These are phyloP conservation scores for Lepidocyrtinus sp. DNA, from an alignment of 2,888 invertebrate genomes.

Conservation along the genomic window DNA sequence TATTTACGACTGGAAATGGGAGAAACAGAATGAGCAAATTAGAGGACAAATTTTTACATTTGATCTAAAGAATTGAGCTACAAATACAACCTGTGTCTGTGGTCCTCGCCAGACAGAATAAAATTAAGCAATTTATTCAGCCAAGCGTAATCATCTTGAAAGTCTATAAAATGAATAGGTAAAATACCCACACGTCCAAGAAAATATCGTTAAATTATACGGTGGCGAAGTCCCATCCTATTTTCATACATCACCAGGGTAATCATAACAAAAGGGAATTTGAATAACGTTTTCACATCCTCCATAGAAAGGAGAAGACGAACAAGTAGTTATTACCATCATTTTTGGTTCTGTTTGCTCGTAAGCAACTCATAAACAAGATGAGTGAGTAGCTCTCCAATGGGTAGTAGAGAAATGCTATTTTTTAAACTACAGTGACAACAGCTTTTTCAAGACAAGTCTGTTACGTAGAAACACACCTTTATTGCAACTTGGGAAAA, in stretches of 20 bases:
- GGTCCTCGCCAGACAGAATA: too few species aligned
- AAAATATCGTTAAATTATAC: constrained; percentile 2
- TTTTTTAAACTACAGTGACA: constrained; percentile 2
- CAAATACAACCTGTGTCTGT: too few species aligned
- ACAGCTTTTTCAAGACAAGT: constrained; percentile 11
- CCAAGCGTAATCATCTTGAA: too few species aligned
- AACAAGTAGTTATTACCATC: constrained; percentile 16
- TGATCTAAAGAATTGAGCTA: background rate
- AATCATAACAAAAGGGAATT: constrained; percentile 9
- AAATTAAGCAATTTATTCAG: too few species aligned
- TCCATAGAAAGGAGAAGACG: background rate
- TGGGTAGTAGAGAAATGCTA: background rate
- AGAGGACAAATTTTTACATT: background rate
- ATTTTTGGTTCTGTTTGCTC: background rate
- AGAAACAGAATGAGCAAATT: background rate
- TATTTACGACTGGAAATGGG: background rate
- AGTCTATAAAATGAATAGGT: too few species aligned
- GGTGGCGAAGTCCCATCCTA: background rate
- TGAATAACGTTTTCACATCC: background rate
- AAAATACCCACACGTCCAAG: too few species aligned
- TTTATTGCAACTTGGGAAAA: background rate
- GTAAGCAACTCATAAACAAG: constrained; percentile 11
- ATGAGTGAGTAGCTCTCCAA: constrained; percentile 3
- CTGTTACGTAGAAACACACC: background rate
- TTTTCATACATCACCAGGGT: background rate